phyloP scores from a whole-genome alignment of 2,797 vertebrate genomes.

The Nothura maculosa region DNA sequence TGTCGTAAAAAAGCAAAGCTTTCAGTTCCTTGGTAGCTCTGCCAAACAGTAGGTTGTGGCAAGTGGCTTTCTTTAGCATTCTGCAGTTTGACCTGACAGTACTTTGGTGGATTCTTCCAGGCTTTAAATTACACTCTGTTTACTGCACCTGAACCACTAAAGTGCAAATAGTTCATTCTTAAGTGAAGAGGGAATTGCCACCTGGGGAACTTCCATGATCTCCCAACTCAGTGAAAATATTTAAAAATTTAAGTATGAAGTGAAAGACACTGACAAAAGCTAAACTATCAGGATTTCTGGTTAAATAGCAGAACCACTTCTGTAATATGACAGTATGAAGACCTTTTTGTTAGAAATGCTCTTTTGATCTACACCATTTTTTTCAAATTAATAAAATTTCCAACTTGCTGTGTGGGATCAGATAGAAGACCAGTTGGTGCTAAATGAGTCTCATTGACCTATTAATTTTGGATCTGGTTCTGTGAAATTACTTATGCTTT shows the following conservation, averaged over 20 bases:
- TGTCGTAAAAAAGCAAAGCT: neutral
- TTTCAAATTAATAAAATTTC: neutral
- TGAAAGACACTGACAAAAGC: neutral
- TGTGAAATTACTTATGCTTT: neutral
- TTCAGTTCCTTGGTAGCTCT: neutral
- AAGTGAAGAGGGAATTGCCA: neutral
- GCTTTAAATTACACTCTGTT: neutral
- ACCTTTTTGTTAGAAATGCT: neutral
- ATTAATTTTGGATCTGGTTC: neutral
- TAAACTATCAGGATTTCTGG: neutral
- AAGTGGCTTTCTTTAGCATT: neutral
- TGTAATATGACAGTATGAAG: neutral
- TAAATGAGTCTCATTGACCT: neutral
- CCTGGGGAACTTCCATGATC: neutral
- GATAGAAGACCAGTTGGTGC: neutral
- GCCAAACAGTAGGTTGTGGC: neutral
- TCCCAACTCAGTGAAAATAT: neutral
- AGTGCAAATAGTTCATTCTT: neutral
- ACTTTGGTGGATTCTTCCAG: neutral
- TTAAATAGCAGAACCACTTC: neutral
- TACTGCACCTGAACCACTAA: neutral
- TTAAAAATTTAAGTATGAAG: neutral
- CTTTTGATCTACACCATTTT: neutral
- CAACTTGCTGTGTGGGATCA: neutral
- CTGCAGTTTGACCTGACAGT: neutral